Conservation (phyloP, 2,888 invertebrate species). For the Acanthosepion pharaonis region DNA sequence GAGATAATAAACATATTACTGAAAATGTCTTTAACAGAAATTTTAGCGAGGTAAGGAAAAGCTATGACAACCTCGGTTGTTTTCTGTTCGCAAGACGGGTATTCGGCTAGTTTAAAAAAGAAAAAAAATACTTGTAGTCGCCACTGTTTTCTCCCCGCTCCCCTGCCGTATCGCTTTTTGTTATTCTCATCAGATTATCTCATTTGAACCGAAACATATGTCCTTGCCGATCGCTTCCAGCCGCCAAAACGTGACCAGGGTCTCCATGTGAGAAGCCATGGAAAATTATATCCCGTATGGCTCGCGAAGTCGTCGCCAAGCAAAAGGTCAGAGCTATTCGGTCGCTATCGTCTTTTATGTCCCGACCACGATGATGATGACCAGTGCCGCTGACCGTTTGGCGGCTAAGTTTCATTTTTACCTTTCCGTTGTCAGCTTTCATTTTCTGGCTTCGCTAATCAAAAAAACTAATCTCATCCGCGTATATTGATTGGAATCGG, state of each 20-base stretch:
- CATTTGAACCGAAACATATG: background rate
- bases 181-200: background rate
- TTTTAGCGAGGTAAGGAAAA: too few relatives aligned
- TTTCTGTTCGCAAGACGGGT: too few relatives aligned
- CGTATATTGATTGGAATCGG: background rate
- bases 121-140: too few relatives aligned
- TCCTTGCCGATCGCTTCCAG: background rate
- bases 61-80: too few relatives aligned
- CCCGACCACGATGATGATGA: background rate
- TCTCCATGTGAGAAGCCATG: background rate
- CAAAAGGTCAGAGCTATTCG: background rate
- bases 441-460: background rate
- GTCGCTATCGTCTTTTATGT: background rate
- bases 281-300: background rate
- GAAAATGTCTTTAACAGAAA: too few relatives aligned
- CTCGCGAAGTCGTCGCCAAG: background rate
- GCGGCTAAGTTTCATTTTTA: background rate
- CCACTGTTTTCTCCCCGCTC: too few relatives aligned
- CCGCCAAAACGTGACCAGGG: background rate
- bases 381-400: too few relatives aligned
- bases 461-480: conserved; percentile 6
- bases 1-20: too few relatives aligned
- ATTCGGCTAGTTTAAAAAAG: too few relatives aligned
- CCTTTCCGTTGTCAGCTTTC: background rate
- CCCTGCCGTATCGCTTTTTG: background rate